phyloP scores from a whole-genome alignment of 2,888 invertebrate species.

The Pyrrhosoma nymphula region DNA sequence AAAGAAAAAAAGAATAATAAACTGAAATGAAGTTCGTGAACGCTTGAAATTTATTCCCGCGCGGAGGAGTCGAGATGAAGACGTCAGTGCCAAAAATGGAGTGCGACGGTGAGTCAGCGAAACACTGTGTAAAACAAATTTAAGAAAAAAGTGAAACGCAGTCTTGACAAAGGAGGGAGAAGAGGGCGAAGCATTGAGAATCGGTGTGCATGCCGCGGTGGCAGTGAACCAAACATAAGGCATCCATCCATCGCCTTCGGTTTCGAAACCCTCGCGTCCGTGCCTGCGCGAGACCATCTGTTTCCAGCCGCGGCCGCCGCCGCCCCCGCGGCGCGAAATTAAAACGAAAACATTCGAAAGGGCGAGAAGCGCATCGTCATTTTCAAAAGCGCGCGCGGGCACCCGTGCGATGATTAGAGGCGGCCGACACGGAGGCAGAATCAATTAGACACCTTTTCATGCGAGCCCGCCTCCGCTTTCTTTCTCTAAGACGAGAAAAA shows the following conservation, averaged over 20 bases:
- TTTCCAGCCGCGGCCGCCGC: background rate
- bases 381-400: background rate
- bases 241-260: background rate
- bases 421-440: background rate
- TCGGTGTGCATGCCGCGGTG: background rate
- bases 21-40: background rate
- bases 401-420: background rate
- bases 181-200: background rate
- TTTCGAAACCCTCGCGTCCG: background rate
- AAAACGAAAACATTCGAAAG: background rate
- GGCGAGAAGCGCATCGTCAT: background rate
- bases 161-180: background rate
- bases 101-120: slow-evolving; percentile 52
- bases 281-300: background rate
- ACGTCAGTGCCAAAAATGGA: slow-evolving; percentile 65
- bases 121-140: background rate
- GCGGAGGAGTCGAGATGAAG: slow-evolving; percentile 34
- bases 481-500: background rate
- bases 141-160: background rate
- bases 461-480: background rate
- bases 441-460: background rate
- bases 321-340: background rate
- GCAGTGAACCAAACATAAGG: background rate
- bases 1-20: background rate
- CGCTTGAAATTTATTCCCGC: slow-evolving; percentile 41